A percentile compares a stretch with the other conserved stretches of the same genome.
phyloP scores from a whole-genome alignment of 2,888 invertebrate genomes.

The Thera britannica region DNA sequence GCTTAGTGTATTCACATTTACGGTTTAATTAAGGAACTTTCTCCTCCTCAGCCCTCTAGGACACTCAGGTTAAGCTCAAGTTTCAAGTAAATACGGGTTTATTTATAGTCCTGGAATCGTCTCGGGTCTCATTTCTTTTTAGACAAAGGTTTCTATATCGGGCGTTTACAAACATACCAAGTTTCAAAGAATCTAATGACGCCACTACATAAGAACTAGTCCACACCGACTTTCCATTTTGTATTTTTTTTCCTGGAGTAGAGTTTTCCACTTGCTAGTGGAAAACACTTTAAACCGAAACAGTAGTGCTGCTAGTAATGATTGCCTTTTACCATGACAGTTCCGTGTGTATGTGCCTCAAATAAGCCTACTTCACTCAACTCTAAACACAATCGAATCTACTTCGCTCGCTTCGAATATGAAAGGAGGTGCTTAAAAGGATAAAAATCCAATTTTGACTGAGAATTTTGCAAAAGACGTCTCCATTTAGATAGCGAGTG shows the following conservation, averaged over 20 bases:
- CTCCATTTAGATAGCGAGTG: constrained; percentile 64
- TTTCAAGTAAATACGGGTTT: not conserved
- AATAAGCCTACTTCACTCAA: not conserved
- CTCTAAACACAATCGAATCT: constrained; percentile 33
- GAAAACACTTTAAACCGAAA: too few species aligned
- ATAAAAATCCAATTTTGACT: constrained; percentile 69
- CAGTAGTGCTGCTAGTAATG: not conserved
- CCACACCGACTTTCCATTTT: too few species aligned
- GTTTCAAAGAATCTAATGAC: too few species aligned
- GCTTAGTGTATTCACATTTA: too few species aligned
- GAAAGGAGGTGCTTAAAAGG: constrained; percentile 54
- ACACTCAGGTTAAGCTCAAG: not conserved
- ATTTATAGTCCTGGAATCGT: not conserved
- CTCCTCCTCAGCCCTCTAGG: too few species aligned
- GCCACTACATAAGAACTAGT: too few species aligned
- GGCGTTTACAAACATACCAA: too few species aligned
- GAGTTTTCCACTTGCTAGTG: too few species aligned
- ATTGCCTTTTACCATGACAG: not conserved
- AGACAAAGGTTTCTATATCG: too few species aligned
- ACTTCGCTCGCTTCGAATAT: constrained; percentile 43
- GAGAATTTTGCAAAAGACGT: constrained; percentile 66
- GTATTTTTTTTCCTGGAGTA: too few species aligned
- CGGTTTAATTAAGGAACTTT: too few species aligned
- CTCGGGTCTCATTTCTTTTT: not conserved
- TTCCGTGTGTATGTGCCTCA: not conserved